Conservation (phyloP, 2,888 invertebrate species). For the Xestia sexstrigata region DNA sequence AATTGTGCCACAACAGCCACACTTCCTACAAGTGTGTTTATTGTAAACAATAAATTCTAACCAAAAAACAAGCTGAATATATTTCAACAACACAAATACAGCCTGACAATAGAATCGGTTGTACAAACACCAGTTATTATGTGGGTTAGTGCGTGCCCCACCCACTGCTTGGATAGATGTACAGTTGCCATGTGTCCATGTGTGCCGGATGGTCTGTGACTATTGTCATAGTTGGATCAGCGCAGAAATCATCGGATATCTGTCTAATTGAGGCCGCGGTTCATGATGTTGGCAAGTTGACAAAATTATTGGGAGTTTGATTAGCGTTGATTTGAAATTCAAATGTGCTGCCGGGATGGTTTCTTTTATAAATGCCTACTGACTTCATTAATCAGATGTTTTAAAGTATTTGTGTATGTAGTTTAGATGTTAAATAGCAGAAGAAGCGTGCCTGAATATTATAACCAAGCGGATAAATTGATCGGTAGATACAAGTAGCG, state of each 20-base stretch:
- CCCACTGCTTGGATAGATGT: slow-evolving; percentile 40
- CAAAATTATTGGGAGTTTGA: slow-evolving; percentile 7
- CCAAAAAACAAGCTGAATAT: slow-evolving; percentile 37
- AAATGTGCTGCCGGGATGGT: neutral
- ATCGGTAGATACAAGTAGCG: neutral
- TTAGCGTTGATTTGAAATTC: slow-evolving; percentile 12
- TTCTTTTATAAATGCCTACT: neutral
- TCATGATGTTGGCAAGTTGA: slow-evolving; percentile 30
- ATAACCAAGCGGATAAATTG: neutral
- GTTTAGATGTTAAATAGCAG: neutral
- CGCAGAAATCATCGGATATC: slow-evolving; percentile 39
- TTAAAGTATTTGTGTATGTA: neutral
- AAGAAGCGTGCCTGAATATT: neutral
- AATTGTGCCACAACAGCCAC: neutral
- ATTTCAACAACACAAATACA: slow-evolving; percentile 48
- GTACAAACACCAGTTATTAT: slow-evolving; percentile 56
- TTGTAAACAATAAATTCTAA: slow-evolving; percentile 31
- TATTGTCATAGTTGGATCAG: slow-evolving; percentile 30
- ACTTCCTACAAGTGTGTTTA: slow-evolving; percentile 11
- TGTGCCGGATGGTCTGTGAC: slow-evolving; percentile 46
- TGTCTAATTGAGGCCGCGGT: slow-evolving; percentile 43
- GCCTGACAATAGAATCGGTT: slow-evolving; percentile 49
- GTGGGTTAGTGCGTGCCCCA: slow-evolving; percentile 53
- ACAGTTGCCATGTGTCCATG: slow-evolving; percentile 55
- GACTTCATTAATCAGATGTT: neutral